Base-by-base conservation (phyloP, 1,140 invertebrate genomes). In the Belonocnema kinseyi region DNA sequence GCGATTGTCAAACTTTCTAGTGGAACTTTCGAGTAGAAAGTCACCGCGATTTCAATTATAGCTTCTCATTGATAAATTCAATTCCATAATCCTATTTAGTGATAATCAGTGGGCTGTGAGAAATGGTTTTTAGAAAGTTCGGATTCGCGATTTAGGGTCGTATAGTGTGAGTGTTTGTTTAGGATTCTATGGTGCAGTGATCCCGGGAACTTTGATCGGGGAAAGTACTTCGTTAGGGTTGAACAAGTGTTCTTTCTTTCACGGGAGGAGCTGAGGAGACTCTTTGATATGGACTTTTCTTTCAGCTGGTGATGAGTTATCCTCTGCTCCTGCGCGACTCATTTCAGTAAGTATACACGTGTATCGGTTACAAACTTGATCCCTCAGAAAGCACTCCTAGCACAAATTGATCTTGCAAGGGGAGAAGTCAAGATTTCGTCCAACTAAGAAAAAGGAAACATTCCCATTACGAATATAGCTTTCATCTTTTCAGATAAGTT, bases 101-200 rank as follows among this genome's bases (percentile, higher is more conserved):
- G 61, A 40, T 66, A 7, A 10, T 19, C 14, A 66, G 61, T 66
- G 61, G 33, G 13, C 1, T 66, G 61, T 66, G 26, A 66, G 13
- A 66, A 40, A 33, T 66, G 40, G 26, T 66, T 66, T 66, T 66
- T 66, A 10, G 12, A 16, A 40, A n/a, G 16, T 46, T 46, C 8
- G 54, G 10, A 19, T 21, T 40, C 33, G 61, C 13, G 13, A 66
- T 66, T 40, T 66, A 40, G 6, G 58, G 10, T 66, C 26, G 26
- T 66, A 26, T 66, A 26, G 61, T 40, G 61, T 66, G 33, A 66
- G 61, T 66, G 61, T 66, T 66, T 66, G 26, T 66, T 16, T 40
- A 46, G 61, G 61, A 66, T 66, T 26, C 14, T 66, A 33, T 66
- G 26, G 61, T 66, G 61, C 61, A n/a, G 61, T 66, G 61, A 54